These are phyloP conservation scores for Pterocles gutturalis DNA, from an alignment of 2,113 vertebrate genomes.

Conservation along the genomic window DNA sequence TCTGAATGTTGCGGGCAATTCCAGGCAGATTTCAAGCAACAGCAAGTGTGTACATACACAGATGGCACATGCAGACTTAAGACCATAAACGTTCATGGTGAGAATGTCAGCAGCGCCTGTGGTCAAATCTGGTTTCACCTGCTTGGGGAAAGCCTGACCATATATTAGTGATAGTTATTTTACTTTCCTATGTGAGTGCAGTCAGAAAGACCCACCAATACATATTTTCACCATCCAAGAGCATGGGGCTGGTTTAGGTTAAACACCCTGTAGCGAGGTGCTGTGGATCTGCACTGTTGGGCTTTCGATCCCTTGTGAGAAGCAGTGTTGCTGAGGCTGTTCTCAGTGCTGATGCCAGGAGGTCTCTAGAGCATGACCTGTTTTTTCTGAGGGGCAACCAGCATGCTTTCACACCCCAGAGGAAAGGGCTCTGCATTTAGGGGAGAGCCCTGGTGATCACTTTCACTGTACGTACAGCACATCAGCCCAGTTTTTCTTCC, in stretches of 20 bases:
- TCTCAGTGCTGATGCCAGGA: neutral
- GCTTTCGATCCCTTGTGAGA: neutral
- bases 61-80: neutral
- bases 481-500: neutral
- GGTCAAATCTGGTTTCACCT: neutral
- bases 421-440: neutral
- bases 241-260: neutral
- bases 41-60: neutral
- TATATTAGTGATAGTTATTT: neutral
- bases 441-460: neutral
- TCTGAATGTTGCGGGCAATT: neutral
- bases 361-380: neutral
- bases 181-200: neutral
- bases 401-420: neutral
- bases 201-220: neutral
- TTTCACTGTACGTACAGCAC: neutral
- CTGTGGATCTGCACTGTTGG: neutral
- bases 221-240: neutral
- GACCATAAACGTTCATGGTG: neutral
- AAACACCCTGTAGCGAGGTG: neutral
- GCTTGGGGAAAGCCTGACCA: rapidly evolving
- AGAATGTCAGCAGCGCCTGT: neutral
- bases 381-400: neutral
- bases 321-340: neutral
- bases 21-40: neutral